Conservation (phyloP, 2,113 vertebrate species). For the Halcyon senegalensis region DNA sequence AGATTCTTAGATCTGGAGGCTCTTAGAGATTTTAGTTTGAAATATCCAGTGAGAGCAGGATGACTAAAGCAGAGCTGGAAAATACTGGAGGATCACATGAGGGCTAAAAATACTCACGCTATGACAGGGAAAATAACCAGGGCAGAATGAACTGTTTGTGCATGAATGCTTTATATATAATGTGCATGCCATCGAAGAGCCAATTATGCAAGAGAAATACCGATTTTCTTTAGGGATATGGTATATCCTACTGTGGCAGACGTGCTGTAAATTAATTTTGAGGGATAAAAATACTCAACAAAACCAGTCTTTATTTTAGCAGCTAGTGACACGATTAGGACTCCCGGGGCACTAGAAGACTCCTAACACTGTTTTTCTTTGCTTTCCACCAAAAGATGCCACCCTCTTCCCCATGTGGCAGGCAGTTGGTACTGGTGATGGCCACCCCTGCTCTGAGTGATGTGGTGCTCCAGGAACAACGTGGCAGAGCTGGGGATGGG, state of each 20-base stretch:
- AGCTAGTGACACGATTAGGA: neutral
- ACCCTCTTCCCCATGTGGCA: neutral
- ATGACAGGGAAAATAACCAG: constrained; percentile 75
- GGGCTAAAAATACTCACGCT: constrained; percentile 80
- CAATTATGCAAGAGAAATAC: neutral
- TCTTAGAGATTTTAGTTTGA: constrained; percentile 43
- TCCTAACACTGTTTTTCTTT: neutral
- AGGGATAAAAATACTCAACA: neutral
- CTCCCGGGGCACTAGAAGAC: neutral
- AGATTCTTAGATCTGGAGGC: constrained; percentile 21
- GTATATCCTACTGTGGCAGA: constrained; percentile 4
- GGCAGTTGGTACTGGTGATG: neutral
- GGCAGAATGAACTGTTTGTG: constrained; percentile 68
- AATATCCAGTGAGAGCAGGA: constrained; percentile 72
- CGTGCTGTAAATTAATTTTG: constrained; percentile 39
- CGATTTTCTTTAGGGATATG: neutral
- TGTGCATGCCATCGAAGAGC: neutral
- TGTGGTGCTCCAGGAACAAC: rapidly evolving
- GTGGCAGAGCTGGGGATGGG: neutral
- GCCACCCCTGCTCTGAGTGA: rapidly evolving
- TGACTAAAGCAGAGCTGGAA: constrained; percentile 80
- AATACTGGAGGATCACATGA: constrained; percentile 80
- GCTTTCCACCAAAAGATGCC: neutral
- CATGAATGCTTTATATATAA: constrained; percentile 2
- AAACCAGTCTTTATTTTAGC: constrained; percentile 7